Conservation (phyloP, 2,797 vertebrate species). For the Premnoplex brunnescens region DNA sequence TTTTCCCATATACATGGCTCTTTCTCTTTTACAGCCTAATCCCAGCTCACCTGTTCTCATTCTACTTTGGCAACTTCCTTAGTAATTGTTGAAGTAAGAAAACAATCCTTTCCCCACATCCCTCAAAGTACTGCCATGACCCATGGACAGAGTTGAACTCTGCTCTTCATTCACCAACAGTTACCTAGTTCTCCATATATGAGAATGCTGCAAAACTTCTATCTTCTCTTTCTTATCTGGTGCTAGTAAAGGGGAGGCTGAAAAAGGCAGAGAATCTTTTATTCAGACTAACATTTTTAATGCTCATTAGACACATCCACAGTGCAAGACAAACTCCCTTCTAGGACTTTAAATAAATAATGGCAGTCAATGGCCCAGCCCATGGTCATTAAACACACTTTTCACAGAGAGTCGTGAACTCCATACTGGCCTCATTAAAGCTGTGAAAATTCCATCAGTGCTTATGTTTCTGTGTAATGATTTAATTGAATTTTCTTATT, state of each 20-base stretch:
- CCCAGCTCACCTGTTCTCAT: neutral
- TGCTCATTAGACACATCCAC: neutral
- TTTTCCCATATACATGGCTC: neutral
- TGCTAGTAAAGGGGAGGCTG: neutral
- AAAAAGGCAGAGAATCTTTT: neutral
- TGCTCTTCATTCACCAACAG: neutral
- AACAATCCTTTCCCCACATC: neutral
- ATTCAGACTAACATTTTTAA: neutral
- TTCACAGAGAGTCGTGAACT: neutral
- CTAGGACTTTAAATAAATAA: constrained; percentile 26
- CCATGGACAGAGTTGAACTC: neutral
- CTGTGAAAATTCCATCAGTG: constrained; percentile 38
- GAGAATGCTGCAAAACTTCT: neutral
- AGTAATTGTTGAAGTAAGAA: neutral
- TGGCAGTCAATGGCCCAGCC: neutral
- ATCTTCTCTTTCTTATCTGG: neutral
- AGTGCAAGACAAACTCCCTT: neutral
- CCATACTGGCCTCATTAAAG: constrained; percentile 15
- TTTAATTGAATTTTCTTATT: constrained; percentile 59
- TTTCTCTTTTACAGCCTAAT: neutral
- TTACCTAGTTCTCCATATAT: neutral
- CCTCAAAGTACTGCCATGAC: neutral
- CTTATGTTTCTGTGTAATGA: constrained; percentile 39
- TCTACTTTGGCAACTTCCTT: neutral
- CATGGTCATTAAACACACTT: neutral